A percentile compares a stretch with the other conserved stretches of the same genome.
Evolutionary conservation across 2,797 vertebrate genomes (phyloP).

Genomic region (Labeo calbasu): DNA sequence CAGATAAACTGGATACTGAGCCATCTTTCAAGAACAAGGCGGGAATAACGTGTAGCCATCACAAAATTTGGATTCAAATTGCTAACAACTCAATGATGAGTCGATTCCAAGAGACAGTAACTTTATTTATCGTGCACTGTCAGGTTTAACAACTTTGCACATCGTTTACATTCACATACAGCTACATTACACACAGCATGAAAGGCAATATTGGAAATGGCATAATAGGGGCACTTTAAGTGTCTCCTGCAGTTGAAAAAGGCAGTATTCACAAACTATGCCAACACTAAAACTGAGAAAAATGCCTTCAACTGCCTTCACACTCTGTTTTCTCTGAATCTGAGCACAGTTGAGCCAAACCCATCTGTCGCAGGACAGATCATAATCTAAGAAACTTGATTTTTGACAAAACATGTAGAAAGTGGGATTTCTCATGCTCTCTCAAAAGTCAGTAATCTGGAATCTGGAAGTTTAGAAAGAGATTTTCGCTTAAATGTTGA

Average conservation of each 20-base stretch:
- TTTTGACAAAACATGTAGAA: background rate
- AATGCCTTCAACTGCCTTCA: background rate
- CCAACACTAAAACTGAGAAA: background rate
- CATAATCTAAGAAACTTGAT: background rate
- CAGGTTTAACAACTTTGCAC: too few relatives aligned
- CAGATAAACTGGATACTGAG: too few relatives aligned
- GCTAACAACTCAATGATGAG: too few relatives aligned
- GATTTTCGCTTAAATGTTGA: conserved; percentile 45
- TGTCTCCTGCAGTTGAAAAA: background rate
- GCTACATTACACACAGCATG: too few relatives aligned
- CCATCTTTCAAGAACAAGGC: too few relatives aligned
- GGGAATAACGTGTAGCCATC: too few relatives aligned
- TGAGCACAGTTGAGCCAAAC: background rate
- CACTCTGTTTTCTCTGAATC: background rate
- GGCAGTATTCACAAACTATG: background rate
- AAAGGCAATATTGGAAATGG: too few relatives aligned
- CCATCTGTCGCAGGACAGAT: background rate
- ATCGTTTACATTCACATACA: too few relatives aligned
- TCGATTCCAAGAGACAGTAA: too few relatives aligned
- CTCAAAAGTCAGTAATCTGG: conserved; percentile 13
- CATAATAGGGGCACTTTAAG: background rate
- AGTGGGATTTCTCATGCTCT: conserved; percentile 37
- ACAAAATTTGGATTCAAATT: too few relatives aligned
- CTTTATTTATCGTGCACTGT: too few relatives aligned
- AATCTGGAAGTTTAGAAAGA: conserved; percentile 13